Percentiles rank a stretch among this genome's conserved stretches.
Conservation (phyloP, 2,113 vertebrate genomes). For the Oreochromis aureus region DNA sequence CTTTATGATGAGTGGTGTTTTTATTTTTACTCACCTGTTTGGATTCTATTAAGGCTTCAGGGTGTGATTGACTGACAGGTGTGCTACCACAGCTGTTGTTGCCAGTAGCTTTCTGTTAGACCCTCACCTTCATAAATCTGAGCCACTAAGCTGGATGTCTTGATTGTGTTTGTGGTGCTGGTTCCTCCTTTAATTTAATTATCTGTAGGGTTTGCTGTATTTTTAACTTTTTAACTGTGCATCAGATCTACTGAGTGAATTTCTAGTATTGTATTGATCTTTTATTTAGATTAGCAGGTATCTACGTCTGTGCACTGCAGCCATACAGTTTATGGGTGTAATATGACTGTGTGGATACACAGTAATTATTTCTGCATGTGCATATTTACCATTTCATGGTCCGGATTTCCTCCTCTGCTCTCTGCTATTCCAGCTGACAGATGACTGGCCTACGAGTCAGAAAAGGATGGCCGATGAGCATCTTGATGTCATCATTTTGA, state of each 20-base stretch:
- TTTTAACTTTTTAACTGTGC: background rate
- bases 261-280: background rate
- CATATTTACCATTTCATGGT: background rate
- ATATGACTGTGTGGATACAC: background rate
- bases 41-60: background rate
- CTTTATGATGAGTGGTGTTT: background rate
- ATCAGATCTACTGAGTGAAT: background rate
- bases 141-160: background rate
- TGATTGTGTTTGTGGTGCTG: background rate
- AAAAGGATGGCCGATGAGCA: background rate
- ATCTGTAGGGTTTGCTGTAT: rapidly evolving
- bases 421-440: rapidly evolving
- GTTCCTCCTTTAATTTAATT: background rate
- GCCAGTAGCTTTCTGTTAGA: background rate
- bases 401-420: background rate
- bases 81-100: background rate
- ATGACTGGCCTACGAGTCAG: background rate
- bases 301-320: background rate
- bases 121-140: background rate
- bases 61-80: background rate
- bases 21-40: background rate
- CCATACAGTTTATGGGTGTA: background rate
- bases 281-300: background rate
- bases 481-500: background rate
- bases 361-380: background rate